These are phyloP conservation scores for Nothocercus nigrocapillus DNA, from an alignment of 2,113 vertebrate genomes.

Conservation along the genomic window DNA sequence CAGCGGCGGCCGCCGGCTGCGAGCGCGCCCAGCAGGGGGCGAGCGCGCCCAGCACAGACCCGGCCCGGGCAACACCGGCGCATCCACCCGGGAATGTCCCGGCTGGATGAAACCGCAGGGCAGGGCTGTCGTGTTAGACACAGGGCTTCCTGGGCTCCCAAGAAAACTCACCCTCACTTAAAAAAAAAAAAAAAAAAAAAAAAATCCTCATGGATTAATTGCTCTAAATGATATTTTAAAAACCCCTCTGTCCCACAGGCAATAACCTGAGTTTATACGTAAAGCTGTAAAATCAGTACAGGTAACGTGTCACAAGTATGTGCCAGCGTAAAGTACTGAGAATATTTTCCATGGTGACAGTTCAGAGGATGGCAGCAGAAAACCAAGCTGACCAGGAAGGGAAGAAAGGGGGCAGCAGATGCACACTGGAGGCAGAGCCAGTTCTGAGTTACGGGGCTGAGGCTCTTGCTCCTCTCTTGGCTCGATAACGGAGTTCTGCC, in stretches of 20 bases:
- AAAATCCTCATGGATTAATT: not conserved
- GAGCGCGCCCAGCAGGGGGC: constrained; percentile 58
- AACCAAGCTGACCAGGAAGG: not conserved
- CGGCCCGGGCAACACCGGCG: no score
- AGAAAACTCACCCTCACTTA: not conserved
- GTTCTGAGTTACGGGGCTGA: not conserved
- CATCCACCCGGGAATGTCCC: no score
- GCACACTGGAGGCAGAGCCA: fast-evolving
- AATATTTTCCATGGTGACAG: not conserved
- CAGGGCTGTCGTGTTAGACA: not conserved
- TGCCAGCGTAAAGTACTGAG: not conserved
- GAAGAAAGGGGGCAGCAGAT: not conserved
- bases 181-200: not conserved
- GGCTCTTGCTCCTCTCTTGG: not conserved
- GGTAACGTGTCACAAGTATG: not conserved
- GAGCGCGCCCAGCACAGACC: not conserved
- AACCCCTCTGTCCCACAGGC: not conserved
- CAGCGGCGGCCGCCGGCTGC: not conserved
- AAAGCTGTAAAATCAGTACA: not conserved
- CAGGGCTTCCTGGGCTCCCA: not conserved
- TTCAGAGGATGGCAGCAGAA: not conserved
- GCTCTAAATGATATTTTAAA: not conserved
- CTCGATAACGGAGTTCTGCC: not conserved
- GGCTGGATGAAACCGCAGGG: not conserved
- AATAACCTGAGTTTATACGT: not conserved